phyloP scores from a whole-genome alignment of 2,888 invertebrate genomes.

The Leptinotarsa haldemani region DNA sequence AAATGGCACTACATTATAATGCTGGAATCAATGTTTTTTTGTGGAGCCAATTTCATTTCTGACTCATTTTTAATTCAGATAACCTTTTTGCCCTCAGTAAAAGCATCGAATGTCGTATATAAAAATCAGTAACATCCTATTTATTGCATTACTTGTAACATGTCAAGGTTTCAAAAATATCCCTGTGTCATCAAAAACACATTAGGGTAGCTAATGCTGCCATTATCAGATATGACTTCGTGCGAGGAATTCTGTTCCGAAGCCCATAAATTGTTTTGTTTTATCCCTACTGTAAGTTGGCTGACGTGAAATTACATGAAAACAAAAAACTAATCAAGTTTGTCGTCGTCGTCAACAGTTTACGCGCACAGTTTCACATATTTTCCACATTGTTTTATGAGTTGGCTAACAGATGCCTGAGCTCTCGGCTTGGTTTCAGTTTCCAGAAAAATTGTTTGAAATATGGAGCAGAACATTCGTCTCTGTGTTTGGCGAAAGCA shows the following conservation, averaged over 20 bases:
- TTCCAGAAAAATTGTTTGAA: background rate
- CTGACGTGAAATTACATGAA: conserved; percentile 15
- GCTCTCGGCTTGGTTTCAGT: background rate
- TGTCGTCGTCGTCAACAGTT: background rate
- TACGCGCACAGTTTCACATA: conserved; percentile 2
- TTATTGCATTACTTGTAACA: no score
- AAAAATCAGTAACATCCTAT: no score
- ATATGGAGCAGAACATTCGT: background rate
- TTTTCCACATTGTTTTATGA: conserved; percentile 15
- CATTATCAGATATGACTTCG: conserved; percentile 22
- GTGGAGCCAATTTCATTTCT: no score
- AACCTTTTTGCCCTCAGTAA: no score
- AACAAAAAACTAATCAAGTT: conserved; percentile 17
- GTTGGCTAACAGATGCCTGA: background rate
- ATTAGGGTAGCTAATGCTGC: conserved; percentile 20
- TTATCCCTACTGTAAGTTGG: conserved; percentile 4
- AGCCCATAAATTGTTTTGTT: conserved; percentile 17
- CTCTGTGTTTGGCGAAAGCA: background rate
- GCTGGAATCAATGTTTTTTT: no score
- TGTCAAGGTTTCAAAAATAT: background rate
- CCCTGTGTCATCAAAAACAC: conserved; percentile 23
- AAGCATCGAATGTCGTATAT: no score
- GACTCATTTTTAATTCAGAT: no score
- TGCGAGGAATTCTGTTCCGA: background rate
- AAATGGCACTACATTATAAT: no score